A percentile compares a stretch with the other conserved stretches of the same genome.
phyloP scores from a whole-genome alignment of 2,113 vertebrate species.

The Lophius piscatorius region DNA sequence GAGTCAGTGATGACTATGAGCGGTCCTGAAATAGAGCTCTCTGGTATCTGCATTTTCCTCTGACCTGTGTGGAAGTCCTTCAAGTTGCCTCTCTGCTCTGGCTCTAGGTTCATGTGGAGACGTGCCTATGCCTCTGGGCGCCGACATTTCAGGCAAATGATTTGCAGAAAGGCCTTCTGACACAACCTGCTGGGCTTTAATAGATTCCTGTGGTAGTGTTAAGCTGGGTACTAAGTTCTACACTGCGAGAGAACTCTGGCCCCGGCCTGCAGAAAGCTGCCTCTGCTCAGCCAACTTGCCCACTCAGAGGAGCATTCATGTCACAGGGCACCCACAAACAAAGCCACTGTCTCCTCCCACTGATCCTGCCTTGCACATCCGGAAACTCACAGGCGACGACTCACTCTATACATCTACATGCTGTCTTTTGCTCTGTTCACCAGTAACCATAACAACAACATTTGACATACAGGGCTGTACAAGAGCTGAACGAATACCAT shows the following conservation, averaged over 20 bases:
- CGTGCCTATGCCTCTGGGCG: conserved; percentile 60
- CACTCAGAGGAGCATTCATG: conserved; percentile 38
- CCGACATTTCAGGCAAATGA: conserved; percentile 51
- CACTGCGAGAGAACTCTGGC: conserved; percentile 51
- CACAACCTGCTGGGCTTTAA: conserved; percentile 61
- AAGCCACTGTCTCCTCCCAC: conserved; percentile 8
- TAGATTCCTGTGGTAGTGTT: conserved; percentile 64
- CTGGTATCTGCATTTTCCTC: conserved; percentile 62
- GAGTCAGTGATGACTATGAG: too few species aligned
- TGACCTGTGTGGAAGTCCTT: conserved; percentile 43
- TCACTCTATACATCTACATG: conserved; percentile 13
- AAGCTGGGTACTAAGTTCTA: conserved; percentile 57
- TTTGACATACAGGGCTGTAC: conserved; percentile 19
- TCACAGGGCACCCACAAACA: conserved; percentile 35
- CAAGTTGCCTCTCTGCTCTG: conserved; percentile 56
- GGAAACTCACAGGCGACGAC: conserved; percentile 8
- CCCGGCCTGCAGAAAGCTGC: conserved; percentile 27
- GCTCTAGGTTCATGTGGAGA: conserved; percentile 61
- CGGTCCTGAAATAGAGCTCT: conserved; percentile 29
- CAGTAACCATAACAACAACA: conserved; percentile 38
- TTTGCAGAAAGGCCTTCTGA: conserved; percentile 65
- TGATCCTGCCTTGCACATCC: conserved; percentile 8
- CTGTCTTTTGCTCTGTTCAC: conserved; percentile 2
- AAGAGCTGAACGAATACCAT: conserved; percentile 11
- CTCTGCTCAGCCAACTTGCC: conserved; percentile 22